These are phyloP conservation scores for Tetragonula carbonaria DNA, from an alignment of 2,888 invertebrate genomes.

Conservation along the genomic window DNA sequence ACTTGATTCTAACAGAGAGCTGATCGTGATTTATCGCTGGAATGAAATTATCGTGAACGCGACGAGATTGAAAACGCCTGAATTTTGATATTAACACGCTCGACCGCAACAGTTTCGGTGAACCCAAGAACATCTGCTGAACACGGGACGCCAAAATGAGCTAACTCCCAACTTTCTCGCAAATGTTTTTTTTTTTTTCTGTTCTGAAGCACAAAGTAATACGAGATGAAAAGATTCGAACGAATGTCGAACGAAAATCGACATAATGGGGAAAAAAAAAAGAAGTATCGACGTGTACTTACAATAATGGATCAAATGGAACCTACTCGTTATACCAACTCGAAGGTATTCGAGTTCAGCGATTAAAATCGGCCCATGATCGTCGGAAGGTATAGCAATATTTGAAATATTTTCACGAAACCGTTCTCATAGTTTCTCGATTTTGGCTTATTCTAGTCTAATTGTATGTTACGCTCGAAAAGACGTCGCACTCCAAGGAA, in stretches of 20 bases:
- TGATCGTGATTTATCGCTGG: background rate
- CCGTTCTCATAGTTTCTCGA: background rate
- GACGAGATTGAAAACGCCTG: background rate
- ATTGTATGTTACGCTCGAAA: background rate
- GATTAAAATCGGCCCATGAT: background rate
- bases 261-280: background rate
- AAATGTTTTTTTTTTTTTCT: conserved; percentile 11
- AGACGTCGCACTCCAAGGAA: conserved; percentile 8
- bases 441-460: background rate
- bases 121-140: conserved; percentile 22
- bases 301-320: background rate
- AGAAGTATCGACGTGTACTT: background rate
- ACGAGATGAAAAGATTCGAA: background rate
- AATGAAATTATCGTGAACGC: background rate
- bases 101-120: background rate
- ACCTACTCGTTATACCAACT: conserved; percentile 5
- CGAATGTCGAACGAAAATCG: background rate
- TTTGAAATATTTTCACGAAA: background rate
- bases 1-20: background rate
- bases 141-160: conserved; percentile 8
- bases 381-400: background rate
- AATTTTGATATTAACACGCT: background rate
- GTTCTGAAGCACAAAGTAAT: background rate
- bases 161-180: conserved; percentile 1
- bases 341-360: background rate